Conservation (phyloP, 1,140 invertebrate species). For the Subanguina moxae region DNA sequence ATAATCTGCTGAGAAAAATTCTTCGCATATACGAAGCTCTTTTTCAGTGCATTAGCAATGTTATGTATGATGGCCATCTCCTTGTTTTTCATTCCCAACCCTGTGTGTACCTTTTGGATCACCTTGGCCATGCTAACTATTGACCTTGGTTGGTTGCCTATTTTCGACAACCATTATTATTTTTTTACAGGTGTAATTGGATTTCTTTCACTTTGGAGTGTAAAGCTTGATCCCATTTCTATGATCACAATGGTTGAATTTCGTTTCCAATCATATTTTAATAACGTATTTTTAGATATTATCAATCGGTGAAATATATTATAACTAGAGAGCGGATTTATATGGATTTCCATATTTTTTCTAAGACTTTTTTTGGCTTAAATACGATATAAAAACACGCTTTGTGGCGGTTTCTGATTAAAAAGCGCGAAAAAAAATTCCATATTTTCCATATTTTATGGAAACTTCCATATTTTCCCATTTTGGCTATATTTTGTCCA, state of each 20-base stretch:
- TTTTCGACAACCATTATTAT: background rate
- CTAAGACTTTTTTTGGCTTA: no score
- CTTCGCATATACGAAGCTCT: no score
- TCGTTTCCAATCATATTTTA: background rate
- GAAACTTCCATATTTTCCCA: no score
- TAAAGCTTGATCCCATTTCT: slow-evolving; percentile 63
- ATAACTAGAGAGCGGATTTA: no score
- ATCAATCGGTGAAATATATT: slow-evolving; percentile 20
- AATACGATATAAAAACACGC: no score
- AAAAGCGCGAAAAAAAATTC: no score
- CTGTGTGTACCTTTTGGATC: slow-evolving; percentile 86
- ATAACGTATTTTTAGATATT: slow-evolving; percentile 43
- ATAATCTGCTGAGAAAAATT: no score
- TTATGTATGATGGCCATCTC: slow-evolving; percentile 91
- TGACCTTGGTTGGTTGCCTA: slow-evolving; percentile 67
- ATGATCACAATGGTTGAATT: slow-evolving; percentile 55
- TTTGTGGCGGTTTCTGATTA: no score
- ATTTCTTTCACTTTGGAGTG: slow-evolving; percentile 90
- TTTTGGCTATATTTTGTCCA: no score
- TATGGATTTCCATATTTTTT: no score
- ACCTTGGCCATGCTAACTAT: slow-evolving; percentile 91
- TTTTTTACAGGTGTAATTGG: slow-evolving; percentile 72
- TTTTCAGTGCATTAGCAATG: slow-evolving; percentile 72
- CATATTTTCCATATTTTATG: no score
- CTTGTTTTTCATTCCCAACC: slow-evolving; percentile 88